These are phyloP conservation scores for Thecocarcelia acutangulata DNA, from an alignment of 2,888 invertebrate genomes.

Conservation along the genomic window DNA sequence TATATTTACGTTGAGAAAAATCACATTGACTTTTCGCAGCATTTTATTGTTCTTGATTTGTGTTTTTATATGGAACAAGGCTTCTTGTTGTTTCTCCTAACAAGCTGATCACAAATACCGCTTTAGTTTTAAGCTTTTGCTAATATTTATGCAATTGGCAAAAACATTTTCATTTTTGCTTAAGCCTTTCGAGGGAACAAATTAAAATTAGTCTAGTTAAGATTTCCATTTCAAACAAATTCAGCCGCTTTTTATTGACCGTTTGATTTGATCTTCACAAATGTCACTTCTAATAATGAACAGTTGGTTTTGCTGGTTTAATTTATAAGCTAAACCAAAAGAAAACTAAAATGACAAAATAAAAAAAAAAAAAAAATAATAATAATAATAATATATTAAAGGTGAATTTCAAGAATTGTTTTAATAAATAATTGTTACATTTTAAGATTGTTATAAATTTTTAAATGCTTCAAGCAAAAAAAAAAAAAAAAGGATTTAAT, in stretches of 20 bases:
- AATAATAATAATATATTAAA: no score
- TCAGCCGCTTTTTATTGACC: conserved; percentile 62
- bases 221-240: conserved; percentile 53
- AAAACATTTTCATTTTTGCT: background rate
- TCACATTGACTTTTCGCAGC: conserved; percentile 21
- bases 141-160: background rate
- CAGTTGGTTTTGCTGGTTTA: conserved; percentile 6
- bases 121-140: conserved; percentile 17
- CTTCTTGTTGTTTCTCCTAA: background rate
- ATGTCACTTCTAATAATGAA: conserved; percentile 66
- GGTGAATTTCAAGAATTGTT: no score
- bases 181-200: conserved; percentile 26
- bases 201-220: conserved; percentile 64
- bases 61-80: conserved; percentile 59
- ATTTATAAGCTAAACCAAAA: background rate
- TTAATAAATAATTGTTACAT: no score
- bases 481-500: no score
- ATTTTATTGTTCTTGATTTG: conserved; percentile 61
- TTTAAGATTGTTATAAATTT: no score
- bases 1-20: conserved; percentile 49
- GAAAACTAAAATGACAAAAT: no score
- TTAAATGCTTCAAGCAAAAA: no score
- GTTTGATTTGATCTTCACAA: conserved; percentile 67
- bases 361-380: no score
- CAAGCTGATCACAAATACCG: conserved; percentile 13